Conservation (phyloP, 2,888 invertebrate genomes). For the Eulithis prunata region DNA sequence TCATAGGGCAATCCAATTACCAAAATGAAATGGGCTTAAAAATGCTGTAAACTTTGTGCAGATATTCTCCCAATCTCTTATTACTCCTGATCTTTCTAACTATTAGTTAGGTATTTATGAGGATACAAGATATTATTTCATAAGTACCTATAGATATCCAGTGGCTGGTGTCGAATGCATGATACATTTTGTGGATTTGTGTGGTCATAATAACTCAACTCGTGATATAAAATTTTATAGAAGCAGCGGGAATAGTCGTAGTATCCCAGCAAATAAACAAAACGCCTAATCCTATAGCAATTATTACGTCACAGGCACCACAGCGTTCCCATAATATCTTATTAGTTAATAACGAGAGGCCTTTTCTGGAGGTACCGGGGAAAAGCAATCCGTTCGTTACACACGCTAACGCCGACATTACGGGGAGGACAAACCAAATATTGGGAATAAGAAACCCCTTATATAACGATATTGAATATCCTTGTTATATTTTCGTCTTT, state of each 20-base stretch:
- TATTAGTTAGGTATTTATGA: no score
- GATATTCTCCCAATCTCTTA: no score
- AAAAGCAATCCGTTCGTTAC: constrained; percentile 39
- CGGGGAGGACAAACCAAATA: constrained; percentile 43
- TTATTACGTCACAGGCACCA: constrained; percentile 19
- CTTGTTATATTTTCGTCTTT: constrained; percentile 35
- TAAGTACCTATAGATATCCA: no score
- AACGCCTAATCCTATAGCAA: constrained; percentile 1
- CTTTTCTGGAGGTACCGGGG: constrained; percentile 23
- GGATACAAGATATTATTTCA: no score
- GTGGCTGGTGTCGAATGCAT: no score
- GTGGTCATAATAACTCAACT: no score
- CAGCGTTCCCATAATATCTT: constrained; percentile 28
- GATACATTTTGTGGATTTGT: no score
- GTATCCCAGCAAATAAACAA: constrained; percentile 1
- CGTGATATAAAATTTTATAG: no score
- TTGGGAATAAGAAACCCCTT: constrained; percentile 39
- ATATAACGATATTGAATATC: constrained; percentile 39
- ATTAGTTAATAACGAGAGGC: constrained; percentile 26
- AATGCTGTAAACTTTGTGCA: background rate
- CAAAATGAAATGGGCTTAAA: background rate
- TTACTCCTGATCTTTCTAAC: no score
- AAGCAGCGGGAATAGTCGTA: background rate
- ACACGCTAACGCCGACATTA: constrained; percentile 38
- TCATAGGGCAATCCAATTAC: background rate